Base-by-base conservation (phyloP, 2,113 vertebrate genomes). In the Dromaius novaehollandiae region DNA sequence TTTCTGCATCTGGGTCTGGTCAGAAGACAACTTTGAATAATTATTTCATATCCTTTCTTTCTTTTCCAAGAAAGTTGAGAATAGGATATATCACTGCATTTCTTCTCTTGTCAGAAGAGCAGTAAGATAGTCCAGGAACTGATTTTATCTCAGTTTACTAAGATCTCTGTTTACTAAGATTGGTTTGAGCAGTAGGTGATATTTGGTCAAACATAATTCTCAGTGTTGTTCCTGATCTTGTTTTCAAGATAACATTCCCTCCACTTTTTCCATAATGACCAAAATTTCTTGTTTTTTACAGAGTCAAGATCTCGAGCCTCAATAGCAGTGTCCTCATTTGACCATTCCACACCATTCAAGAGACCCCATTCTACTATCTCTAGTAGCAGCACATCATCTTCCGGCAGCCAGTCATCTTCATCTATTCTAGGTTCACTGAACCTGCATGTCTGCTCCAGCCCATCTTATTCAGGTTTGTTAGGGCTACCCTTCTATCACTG, bases 341-440 rank as follows among this genome's bases (percentile, higher is more conserved):
- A 98, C 60, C 97, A 98, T 71, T 94, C 90, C 53, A 76, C 96
- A 7, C 97, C 98, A 0, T 98, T 98, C 87, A 99, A 99, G 95
- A 98, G 98, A 50, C 98, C 98, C 2, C 98, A 99, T 96, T 99
- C 98, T 86, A 98, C 98, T 58, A 98, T 99, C 97, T 98, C 98
- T 70, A 98, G 98, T 97, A 98, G 98, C 97, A 99, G 98, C 97
- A 98, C 98, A 15, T 98, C 98, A 26, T 98, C 99, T 58, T 99
- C 98, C 79, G 97, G 98, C 95, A 98, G 98, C 97, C 98, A 98
- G 94, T 98, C 98, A 6, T 98, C 98, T 2, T 98, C 98, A 53
- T 98, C 98, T 8, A 96, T 98, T 80, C 97, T 98, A 94, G 98
- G 98, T 50, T 98, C 98, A 2, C 98, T 98, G 87, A 98, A 98